Conservation (phyloP, 2,888 invertebrate genomes). For the Watsonalla cultraria region DNA sequence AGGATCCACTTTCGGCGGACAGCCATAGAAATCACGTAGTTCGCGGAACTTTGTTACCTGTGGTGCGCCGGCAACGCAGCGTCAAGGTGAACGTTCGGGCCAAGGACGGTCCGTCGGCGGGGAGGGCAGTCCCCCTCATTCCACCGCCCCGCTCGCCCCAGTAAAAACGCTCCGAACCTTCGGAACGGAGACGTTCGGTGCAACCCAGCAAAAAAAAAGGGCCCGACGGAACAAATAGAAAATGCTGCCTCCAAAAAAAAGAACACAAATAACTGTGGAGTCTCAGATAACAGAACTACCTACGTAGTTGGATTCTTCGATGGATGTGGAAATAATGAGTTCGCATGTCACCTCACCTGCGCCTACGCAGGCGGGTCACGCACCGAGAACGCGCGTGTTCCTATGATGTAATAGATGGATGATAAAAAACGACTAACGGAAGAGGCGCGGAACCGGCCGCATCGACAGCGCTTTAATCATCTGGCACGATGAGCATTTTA, state of each 20-base stretch:
- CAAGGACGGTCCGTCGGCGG: constrained; percentile 73
- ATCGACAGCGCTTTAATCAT: constrained; percentile 45
- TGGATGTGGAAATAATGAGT: constrained; percentile 57
- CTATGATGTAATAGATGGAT: constrained; percentile 64
- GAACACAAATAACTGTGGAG: constrained; percentile 61
- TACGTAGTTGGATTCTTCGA: constrained; percentile 33
- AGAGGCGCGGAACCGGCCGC: constrained; percentile 59
- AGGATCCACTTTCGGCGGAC: constrained; percentile 70
- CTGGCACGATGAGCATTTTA: constrained; percentile 39
- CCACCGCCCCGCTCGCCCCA: constrained; percentile 41
- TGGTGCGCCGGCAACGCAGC: constrained; percentile 68
- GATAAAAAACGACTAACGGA: constrained; percentile 63
- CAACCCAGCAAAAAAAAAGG: constrained; percentile 70
- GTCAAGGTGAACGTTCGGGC: constrained; percentile 78
- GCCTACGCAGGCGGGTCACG: constrained; percentile 66
- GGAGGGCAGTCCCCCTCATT: constrained; percentile 46
- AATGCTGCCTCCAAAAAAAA: constrained; percentile 57
- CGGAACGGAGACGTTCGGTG: constrained; percentile 61
- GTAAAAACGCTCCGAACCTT: constrained; percentile 71
- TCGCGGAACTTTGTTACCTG: constrained; percentile 79
- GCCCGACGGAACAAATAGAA: constrained; percentile 75
- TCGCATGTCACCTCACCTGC: constrained; percentile 72
- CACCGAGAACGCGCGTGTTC: constrained; percentile 42
- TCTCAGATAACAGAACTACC: constrained; percentile 68
- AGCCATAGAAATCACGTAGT: constrained; percentile 76